Evolutionary conservation across 2,888 invertebrate genomes (phyloP).

Genomic region (Eulithis prunata): DNA sequence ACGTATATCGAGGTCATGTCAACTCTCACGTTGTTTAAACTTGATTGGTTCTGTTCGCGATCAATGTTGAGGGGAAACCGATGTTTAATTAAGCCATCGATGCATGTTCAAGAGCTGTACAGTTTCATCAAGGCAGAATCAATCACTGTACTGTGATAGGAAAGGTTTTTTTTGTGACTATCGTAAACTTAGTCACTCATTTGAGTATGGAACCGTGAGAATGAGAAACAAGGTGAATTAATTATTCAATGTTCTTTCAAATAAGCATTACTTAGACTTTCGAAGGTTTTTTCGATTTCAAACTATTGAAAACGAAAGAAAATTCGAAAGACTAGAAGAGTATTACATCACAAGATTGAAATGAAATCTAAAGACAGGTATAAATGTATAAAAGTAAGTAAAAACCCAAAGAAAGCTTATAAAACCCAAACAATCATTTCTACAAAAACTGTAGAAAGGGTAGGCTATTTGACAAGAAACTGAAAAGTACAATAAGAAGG

Average conservation of each 20-base stretch:
- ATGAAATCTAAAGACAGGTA: too few relatives aligned
- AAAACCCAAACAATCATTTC: too few relatives aligned
- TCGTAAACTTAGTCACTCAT: neutral
- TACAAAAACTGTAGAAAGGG: neutral
- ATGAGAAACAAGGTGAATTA: neutral
- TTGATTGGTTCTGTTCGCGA: slow-evolving; percentile 47
- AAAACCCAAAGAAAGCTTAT: too few relatives aligned
- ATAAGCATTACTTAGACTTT: too few relatives aligned
- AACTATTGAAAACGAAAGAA: too few relatives aligned
- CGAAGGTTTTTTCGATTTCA: too few relatives aligned
- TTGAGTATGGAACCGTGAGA: neutral
- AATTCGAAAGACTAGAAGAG: too few relatives aligned
- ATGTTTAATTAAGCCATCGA: slow-evolving; percentile 48
- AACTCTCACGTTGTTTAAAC: slow-evolving; percentile 44
- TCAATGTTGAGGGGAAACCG: slow-evolving; percentile 45
- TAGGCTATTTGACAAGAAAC: slow-evolving; percentile 4
- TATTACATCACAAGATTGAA: too few relatives aligned
- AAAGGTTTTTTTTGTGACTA: neutral
- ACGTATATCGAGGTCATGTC: slow-evolving; percentile 30
- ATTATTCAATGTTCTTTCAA: neutral
- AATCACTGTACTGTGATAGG: slow-evolving; percentile 18
- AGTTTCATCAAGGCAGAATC: slow-evolving; percentile 30
- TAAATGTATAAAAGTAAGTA: too few relatives aligned
- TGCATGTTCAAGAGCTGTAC: slow-evolving; percentile 25
- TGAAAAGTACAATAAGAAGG: slow-evolving; percentile 23